These are phyloP conservation scores for Drepana falcataria DNA, from an alignment of 2,888 invertebrate genomes.

Conservation along the genomic window DNA sequence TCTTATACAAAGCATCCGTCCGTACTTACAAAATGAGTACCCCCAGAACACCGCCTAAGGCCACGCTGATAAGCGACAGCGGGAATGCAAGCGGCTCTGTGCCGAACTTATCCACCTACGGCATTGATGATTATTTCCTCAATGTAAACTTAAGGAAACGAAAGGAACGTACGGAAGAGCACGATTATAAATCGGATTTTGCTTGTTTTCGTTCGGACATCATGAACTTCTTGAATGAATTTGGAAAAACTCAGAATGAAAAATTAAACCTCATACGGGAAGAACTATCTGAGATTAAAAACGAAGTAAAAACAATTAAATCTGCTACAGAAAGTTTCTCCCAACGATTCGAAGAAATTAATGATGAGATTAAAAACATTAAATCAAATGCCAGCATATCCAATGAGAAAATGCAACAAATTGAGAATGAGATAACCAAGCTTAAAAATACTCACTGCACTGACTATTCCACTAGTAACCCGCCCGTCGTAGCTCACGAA, in stretches of 20 bases:
- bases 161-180: constrained; percentile 8
- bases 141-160: constrained; percentile 5
- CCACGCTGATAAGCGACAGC: no score
- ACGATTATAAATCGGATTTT: constrained; percentile 12
- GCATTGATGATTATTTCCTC: neutral
- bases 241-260: constrained; percentile 9
- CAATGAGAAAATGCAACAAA: constrained; percentile 9
- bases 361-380: neutral
- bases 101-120: neutral
- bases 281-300: constrained; percentile 13
- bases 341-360: constrained; percentile 6
- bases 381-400: no score
- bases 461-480: constrained; percentile 4
- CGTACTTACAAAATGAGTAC: no score
- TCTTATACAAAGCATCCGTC: no score
- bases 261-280: constrained; percentile 9
- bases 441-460: constrained; percentile 3
- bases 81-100: no score
- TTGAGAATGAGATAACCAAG: constrained; percentile 8
- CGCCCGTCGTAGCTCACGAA: constrained; percentile 10
- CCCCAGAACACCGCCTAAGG: no score
- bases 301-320: constrained; percentile 14
- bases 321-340: constrained; percentile 11
- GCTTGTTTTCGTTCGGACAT: constrained; percentile 10
- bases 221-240: constrained; percentile 5